These are phyloP conservation scores for Drosophila meridionalis DNA, from an alignment of 2,888 invertebrate genomes.

Conservation along the genomic window DNA sequence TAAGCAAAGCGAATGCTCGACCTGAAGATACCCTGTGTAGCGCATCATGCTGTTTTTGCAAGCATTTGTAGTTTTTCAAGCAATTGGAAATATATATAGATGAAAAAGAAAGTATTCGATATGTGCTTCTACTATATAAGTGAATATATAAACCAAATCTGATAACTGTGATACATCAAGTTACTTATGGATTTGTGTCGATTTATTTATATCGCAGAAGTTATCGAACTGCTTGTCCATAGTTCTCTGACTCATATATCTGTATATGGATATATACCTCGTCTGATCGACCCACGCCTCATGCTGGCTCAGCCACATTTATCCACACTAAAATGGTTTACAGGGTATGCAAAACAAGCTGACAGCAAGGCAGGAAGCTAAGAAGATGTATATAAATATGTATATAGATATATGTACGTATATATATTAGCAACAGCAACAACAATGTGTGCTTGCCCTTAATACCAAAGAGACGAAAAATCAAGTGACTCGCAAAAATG, in stretches of 20 bases:
- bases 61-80: background rate
- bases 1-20: background rate
- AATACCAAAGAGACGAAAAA: conserved; percentile 58
- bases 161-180: background rate
- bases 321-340: background rate
- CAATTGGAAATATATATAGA: background rate
- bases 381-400: background rate
- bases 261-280: background rate
- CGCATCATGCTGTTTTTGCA: background rate
- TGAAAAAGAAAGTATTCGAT: background rate
- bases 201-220: background rate
- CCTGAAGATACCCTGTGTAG: background rate
- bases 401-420: background rate
- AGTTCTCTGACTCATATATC: background rate
- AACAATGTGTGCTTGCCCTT: conserved; percentile 57
- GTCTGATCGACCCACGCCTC: background rate
- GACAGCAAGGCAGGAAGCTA: conserved; percentile 3
- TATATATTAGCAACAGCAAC: conserved; percentile 14
- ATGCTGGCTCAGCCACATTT: background rate
- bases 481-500: conserved; percentile 62
- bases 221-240: background rate
- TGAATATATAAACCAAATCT: background rate
- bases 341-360: conserved; percentile 1
- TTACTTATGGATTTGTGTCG: background rate
- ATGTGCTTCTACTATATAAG: background rate